Conservation (phyloP, 2,797 vertebrate genomes). For the Bradypus variegatus region DNA sequence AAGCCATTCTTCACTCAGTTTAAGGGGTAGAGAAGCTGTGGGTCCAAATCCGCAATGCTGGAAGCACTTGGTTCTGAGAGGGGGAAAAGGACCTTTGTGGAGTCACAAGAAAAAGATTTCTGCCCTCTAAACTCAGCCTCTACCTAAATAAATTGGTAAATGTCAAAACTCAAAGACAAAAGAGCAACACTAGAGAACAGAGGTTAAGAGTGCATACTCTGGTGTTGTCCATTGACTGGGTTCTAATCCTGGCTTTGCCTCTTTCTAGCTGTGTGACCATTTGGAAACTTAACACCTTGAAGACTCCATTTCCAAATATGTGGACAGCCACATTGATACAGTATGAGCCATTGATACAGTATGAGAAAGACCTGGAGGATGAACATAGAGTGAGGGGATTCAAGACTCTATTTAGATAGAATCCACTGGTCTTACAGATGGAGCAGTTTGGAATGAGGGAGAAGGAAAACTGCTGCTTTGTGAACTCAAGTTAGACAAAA, state of each 20-base stretch:
- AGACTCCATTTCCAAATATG: not conserved
- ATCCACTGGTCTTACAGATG: not conserved
- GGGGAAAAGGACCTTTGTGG: not conserved
- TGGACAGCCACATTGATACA: too few species aligned
- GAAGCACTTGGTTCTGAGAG: not conserved
- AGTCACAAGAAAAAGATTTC: not conserved
- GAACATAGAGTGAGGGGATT: not conserved
- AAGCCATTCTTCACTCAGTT: not conserved
- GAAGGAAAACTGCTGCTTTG: not conserved
- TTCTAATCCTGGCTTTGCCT: not conserved
- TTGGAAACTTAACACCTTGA: not conserved
- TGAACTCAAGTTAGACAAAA: not conserved
- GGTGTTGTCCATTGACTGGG: not conserved
- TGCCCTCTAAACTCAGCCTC: not conserved
- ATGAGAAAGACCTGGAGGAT: not conserved
- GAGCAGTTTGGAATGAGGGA: not conserved
- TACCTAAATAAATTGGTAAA: not conserved
- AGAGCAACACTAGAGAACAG: not conserved
- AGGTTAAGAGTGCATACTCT: not conserved
- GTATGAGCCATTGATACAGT: not conserved
- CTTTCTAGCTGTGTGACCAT: not conserved
- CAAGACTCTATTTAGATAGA: not conserved
- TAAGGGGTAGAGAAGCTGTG: not conserved
- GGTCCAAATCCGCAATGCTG: not conserved
- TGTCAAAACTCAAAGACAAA: not conserved